These are phyloP conservation scores for Lacerta agilis DNA, from an alignment of 2,797 vertebrate species.

Conservation along the genomic window DNA sequence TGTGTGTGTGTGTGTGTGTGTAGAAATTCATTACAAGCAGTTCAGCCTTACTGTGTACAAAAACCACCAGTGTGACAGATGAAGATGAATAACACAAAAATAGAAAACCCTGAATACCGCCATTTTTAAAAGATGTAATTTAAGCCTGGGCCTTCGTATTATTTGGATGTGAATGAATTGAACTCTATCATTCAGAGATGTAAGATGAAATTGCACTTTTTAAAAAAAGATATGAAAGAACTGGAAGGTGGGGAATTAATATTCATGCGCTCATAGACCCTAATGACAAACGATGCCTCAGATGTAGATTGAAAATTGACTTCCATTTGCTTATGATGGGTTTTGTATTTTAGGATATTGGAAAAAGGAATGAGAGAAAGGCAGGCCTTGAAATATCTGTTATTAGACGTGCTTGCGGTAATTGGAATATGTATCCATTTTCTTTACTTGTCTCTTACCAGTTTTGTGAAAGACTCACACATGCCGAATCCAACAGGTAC, in stretches of 20 bases:
- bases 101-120: constrained; percentile 45
- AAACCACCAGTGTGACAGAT: constrained; percentile 36
- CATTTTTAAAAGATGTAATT: constrained; percentile 53
- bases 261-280: constrained; percentile 36
- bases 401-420: constrained; percentile 64
- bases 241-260: constrained; percentile 39
- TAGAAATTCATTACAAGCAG: constrained; percentile 19
- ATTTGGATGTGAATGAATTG: constrained; percentile 55
- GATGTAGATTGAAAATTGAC: constrained; percentile 52
- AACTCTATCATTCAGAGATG: constrained; percentile 58
- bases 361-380: constrained; percentile 57
- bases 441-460: constrained; percentile 48
- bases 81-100: constrained; percentile 56
- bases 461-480: constrained; percentile 44
- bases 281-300: constrained; percentile 42
- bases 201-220: constrained; percentile 60
- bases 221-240: constrained; percentile 51
- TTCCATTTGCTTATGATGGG: constrained; percentile 45
- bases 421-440: constrained; percentile 55
- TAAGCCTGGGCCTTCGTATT: constrained; percentile 55
- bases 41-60: constrained; percentile 15
- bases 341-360: constrained; percentile 58
- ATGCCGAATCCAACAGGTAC: constrained; percentile 38
- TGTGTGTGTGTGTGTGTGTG: too few relatives aligned
- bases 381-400: constrained; percentile 62